These are phyloP conservation scores for Pseudomyrmex cubaensis DNA, from an alignment of 1,140 invertebrate genomes.

Conservation along the genomic window DNA sequence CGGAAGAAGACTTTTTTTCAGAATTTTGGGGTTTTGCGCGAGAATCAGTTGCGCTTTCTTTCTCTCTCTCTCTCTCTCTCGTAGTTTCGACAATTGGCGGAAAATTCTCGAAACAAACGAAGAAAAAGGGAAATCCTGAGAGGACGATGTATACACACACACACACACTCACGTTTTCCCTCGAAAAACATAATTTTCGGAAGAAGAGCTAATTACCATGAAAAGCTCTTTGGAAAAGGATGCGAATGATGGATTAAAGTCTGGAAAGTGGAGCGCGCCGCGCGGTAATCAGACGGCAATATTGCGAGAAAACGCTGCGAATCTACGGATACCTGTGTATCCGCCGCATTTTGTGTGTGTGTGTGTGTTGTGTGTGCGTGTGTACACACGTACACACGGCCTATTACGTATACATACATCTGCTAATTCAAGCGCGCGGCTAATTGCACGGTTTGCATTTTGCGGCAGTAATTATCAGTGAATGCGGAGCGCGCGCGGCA, in stretches of 20 bases:
- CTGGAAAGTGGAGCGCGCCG: neutral
- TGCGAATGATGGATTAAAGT: neutral
- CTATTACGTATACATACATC: constrained; percentile 14
- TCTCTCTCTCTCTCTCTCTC: too few relatives aligned
- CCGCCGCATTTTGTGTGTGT: neutral
- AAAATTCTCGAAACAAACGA: neutral
- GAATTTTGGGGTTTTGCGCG: neutral
- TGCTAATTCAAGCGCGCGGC: constrained; percentile 24
- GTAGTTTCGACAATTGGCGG: neutral
- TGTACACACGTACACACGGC: neutral
- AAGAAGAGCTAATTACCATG: neutral
- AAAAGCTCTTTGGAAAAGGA: neutral
- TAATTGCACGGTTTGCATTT: constrained; percentile 49
- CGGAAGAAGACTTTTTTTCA: neutral
- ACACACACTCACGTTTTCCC: too few relatives aligned
- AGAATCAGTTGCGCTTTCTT: neutral
- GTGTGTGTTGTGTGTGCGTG: too few relatives aligned
- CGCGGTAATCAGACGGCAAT: neutral
- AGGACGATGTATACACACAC: neutral
- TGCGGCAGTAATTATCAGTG: constrained; percentile 30
- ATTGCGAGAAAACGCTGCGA: neutral
- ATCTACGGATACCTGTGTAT: neutral
- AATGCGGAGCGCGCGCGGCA: neutral
- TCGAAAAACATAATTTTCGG: neutral
- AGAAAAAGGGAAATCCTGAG: neutral